Base-by-base conservation (phyloP, 2,888 invertebrate species). In the Epistrophe grossulariae region DNA sequence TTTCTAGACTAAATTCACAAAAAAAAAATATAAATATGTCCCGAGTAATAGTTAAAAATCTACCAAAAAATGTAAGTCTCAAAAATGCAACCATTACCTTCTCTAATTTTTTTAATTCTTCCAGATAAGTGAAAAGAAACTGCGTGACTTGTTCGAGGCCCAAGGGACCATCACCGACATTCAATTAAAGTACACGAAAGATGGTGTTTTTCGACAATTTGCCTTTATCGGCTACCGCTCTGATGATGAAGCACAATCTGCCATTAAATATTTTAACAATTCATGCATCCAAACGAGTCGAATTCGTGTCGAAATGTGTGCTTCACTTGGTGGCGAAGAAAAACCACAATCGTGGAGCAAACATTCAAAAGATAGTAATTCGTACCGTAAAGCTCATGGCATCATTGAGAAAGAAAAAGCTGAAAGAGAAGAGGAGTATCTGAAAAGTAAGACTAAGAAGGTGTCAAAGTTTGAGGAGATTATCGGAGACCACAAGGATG, bases 271-370 rank as follows among this genome's bases (percentile, higher is more conserved):
- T 91, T 97, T 98, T 89, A 94, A 99, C 93, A 96, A 97, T 80
- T 96, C 97, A 2, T 99, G 95, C 91, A 95, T 99, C 71, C 96
- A 96, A 89, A 97, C 98, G 1, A 95, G 95, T 90, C 96, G 95
- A 93, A 96, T 99, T 84, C 94, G 94, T 89, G 97, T 99, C 0
- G 95, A 97, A 91, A 91, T 93, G 4, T 97, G 97, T 91, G 94
- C 95, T 3, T 93, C 94, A 71, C 93, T 97, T 89, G 96, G 96
- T 89, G 94, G 94, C 38, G 95, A 95, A 91, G 91, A 94, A 55
- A 98, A 98, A 92, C 97, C 98, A 1, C 95, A 97, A 92, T 95
- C 98, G 0, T 98, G 98, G 98, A 99, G 98, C 92, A 98, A 98
- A 93, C 96, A 98, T 93, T 95, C 98, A 0, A 92, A 94, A 48